Percentiles rank a stretch among this genome's conserved stretches.
Evolutionary conservation across 2,888 invertebrate species (phyloP).

Genomic region (Cephus spinipes): DNA sequence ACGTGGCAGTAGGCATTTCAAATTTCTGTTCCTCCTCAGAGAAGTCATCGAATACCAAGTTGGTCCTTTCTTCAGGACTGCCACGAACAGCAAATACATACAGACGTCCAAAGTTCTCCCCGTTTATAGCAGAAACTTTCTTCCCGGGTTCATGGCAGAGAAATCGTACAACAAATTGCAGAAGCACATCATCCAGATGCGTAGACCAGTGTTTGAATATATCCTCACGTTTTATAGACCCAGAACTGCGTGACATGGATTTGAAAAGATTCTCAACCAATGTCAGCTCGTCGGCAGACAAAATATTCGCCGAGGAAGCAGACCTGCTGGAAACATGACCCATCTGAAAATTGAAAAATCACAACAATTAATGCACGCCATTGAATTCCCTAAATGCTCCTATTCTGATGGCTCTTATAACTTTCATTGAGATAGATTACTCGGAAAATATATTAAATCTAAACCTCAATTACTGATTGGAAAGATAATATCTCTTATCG

Average conservation of each 20-base stretch:
- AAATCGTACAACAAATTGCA: conserved; percentile 61
- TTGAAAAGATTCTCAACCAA: conserved; percentile 63
- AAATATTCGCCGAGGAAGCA: conserved; percentile 57
- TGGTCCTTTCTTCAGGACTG: conserved; percentile 57
- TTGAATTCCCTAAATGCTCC: neutral
- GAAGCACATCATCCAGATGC: conserved; percentile 57
- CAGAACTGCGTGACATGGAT: conserved; percentile 64
- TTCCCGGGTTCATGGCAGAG: conserved; percentile 63
- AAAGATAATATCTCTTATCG: neutral
- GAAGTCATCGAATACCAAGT: conserved; percentile 55
- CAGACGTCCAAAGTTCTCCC: conserved; percentile 60
- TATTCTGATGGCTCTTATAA: neutral
- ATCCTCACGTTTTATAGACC: conserved; percentile 64
- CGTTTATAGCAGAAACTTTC: conserved; percentile 57
- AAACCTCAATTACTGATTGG: neutral
- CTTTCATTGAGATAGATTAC: neutral
- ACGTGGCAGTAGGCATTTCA: conserved; percentile 52
- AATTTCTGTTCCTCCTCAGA: conserved; percentile 58
- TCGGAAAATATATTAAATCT: neutral
- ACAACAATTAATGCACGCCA: neutral
- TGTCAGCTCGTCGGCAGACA: conserved; percentile 60
- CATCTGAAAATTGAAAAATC: conserved; percentile 51
- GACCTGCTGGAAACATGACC: conserved; percentile 62
- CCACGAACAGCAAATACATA: conserved; percentile 62
- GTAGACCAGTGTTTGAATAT: conserved; percentile 64